These are phyloP conservation scores for Diplodus sargus DNA, from an alignment of 2,797 vertebrate genomes.

Conservation along the genomic window DNA sequence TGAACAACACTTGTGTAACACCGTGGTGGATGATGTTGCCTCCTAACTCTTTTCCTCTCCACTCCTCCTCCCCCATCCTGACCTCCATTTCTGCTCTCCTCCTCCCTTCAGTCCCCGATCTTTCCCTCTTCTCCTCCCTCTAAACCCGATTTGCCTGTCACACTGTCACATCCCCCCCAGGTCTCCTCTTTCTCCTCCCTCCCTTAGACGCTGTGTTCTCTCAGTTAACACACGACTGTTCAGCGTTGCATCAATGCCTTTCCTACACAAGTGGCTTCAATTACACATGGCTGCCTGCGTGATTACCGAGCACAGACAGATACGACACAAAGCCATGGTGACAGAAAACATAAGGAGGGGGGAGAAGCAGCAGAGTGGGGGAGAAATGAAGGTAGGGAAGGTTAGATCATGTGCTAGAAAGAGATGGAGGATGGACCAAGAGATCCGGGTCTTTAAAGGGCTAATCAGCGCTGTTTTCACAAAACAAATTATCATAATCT, in stretches of 20 bases:
- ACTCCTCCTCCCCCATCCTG: slow-evolving; percentile 33
- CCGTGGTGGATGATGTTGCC: slow-evolving; percentile 32
- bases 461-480: slow-evolving; percentile 12
- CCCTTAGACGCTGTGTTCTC: neutral
- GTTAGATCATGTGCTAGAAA: slow-evolving; percentile 17
- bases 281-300: slow-evolving; percentile 61
- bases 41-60: slow-evolving; percentile 35
- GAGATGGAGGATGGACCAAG: neutral
- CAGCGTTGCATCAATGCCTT: slow-evolving; percentile 37
- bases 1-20: slow-evolving; percentile 30
- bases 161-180: slow-evolving; percentile 27
- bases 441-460: neutral
- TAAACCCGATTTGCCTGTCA: slow-evolving; percentile 51
- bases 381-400: neutral
- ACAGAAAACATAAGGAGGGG: slow-evolving; percentile 18
- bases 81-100: slow-evolving; percentile 41
- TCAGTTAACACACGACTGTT: slow-evolving; percentile 2
- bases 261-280: slow-evolving; percentile 58
- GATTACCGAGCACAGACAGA: slow-evolving; percentile 46
- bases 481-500: neutral
- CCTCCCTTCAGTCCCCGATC: slow-evolving; percentile 31
- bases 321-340: slow-evolving; percentile 44
- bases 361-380: neutral
- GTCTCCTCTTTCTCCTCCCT: slow-evolving; percentile 12
- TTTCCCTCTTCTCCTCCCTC: slow-evolving; percentile 36